phyloP scores from a whole-genome alignment of 2,888 invertebrate species.

The Catocala fraxini region DNA sequence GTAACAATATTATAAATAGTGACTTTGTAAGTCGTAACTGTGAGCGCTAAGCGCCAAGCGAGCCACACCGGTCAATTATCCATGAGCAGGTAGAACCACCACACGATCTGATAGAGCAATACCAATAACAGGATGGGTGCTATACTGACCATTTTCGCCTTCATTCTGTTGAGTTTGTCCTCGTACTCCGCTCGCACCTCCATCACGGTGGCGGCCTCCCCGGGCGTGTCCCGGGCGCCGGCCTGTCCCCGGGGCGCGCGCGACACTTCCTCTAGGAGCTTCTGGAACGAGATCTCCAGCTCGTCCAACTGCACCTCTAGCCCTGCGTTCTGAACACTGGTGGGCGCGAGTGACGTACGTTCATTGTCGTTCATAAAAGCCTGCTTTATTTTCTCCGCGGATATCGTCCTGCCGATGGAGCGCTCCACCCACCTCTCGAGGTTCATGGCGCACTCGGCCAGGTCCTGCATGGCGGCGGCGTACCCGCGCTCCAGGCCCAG shows the following conservation, averaged over 20 bases:
- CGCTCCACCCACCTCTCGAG: constrained; percentile 80
- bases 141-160: constrained; percentile 93
- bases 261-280: constrained; percentile 70
- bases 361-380: constrained; percentile 71
- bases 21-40: constrained; percentile 69
- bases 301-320: constrained; percentile 77
- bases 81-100: constrained; percentile 82
- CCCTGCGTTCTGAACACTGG: constrained; percentile 71
- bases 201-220: constrained; percentile 71
- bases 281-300: constrained; percentile 78
- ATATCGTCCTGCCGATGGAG: constrained; percentile 66
- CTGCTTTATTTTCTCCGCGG: constrained; percentile 77
- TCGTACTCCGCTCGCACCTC: constrained; percentile 90
- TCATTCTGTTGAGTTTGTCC: constrained; percentile 92
- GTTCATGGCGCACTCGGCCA: constrained; percentile 74
- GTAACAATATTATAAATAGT: constrained; percentile 61
- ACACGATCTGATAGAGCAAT: constrained; percentile 81
- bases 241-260: constrained; percentile 66
- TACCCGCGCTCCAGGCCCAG: constrained; percentile 75
- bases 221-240: background rate
- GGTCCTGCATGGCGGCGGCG: constrained; percentile 77
- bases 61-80: constrained; percentile 67
- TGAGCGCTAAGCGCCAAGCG: constrained; percentile 29
- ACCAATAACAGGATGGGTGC: constrained; percentile 80
- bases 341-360: constrained; percentile 59